Base-by-base conservation (phyloP, 2,888 invertebrate genomes). In the Sclerodermus sp. region DNA sequence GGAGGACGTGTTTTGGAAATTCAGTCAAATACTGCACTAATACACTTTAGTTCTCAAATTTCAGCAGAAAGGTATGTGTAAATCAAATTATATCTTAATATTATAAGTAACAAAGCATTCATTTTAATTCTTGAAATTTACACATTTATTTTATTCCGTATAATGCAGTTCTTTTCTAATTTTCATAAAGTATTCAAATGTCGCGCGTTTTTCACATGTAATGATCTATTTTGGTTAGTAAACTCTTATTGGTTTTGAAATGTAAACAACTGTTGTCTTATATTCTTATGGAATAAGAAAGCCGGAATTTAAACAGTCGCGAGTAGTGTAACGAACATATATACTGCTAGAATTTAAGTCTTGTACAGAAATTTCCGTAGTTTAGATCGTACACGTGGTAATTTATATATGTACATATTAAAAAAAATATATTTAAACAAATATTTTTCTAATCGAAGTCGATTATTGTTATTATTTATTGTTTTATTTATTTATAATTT, bases 1-100 rank as follows among this genome's bases (percentile, higher is more conserved):
- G 92, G 93, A 0, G 93, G 93, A 2, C 84, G 86, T 65, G 88
- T 92, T 14, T 71, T 87, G 1, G 80, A 82, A 47, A 80, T 91
- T 10, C 82, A 83, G 16, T 82, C 84, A 9, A 82, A 84, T 40
- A 83, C 81, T 48, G 91, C 91, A 2, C 79, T 85, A 53, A 73
- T 93, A 44, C 82, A 85, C 60, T 93, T 92, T 76, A 82, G 85
- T 32, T 87, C 85, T 36, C 81, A 84, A 40, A 88, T 88, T 68
- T 85, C 85, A 67, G 89, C 91, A 42, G 80, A 83, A 44, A 87
- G 90, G 90, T 90, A 76, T 43, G 41, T 42, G 36, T 47, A 44
- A 32, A 40, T n/a, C n/a, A n/a, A n/a, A n/a, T n/a, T n/a, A n/a
- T n/a, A n/a, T n/a, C n/a, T 45, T 56, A 41, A 9, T 41, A 10